phyloP scores from a whole-genome alignment of 2,888 invertebrate species.

The Nomada ruficornis region DNA sequence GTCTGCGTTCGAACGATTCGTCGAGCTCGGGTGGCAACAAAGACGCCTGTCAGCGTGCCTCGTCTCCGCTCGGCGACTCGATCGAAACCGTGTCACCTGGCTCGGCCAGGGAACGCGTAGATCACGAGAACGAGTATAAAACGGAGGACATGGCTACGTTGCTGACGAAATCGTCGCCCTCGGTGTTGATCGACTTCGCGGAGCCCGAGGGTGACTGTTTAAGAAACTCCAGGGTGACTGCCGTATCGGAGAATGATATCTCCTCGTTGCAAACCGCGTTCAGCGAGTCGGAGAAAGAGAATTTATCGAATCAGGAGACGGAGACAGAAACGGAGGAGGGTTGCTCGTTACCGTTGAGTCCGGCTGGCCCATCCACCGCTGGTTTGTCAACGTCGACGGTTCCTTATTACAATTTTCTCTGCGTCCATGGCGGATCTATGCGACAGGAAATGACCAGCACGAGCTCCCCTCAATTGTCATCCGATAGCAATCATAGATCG shows the following conservation, averaged over 20 bases:
- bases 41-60: constrained; percentile 72
- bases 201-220: constrained; percentile 6
- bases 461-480: constrained; percentile 81
- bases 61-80: constrained; percentile 52
- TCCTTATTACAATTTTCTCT: constrained; percentile 84
- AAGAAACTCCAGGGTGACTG: constrained; percentile 19
- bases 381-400: constrained; percentile 82
- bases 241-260: constrained; percentile 73
- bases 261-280: constrained; percentile 77
- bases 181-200: constrained; percentile 73
- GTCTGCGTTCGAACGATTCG: constrained; percentile 85
- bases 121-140: constrained; percentile 35
- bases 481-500: constrained; percentile 60
- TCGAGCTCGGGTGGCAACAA: constrained; percentile 75
- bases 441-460: constrained; percentile 83
- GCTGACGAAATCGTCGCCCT: constrained; percentile 62
- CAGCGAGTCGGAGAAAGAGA: constrained; percentile 75
- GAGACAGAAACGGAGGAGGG: constrained; percentile 86
- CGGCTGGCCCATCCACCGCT: constrained; percentile 80
- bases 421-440: constrained; percentile 85
- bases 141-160: constrained; percentile 9
- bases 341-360: constrained; percentile 81
- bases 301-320: constrained; percentile 76
- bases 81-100: constrained; percentile 25
- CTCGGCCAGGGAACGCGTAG: constrained; percentile 35